These are phyloP conservation scores for Tortricodes alternella DNA, from an alignment of 2,888 invertebrate species.

Conservation along the genomic window DNA sequence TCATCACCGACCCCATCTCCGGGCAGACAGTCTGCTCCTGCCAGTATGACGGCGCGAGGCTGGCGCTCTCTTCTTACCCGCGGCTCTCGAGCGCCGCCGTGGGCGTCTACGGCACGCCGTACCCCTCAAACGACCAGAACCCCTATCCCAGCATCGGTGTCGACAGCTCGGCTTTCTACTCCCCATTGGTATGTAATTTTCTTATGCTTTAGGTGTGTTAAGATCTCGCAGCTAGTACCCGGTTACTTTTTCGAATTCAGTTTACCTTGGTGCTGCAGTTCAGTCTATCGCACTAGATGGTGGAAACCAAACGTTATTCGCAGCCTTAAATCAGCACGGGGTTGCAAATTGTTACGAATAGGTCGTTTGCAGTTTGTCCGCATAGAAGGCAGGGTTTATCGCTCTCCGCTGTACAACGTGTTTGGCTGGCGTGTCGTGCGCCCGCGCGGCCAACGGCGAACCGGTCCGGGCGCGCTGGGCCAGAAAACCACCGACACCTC, in stretches of 20 bases:
- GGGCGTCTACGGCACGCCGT: constrained; percentile 92
- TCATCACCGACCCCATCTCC: constrained; percentile 96
- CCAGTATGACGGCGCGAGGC: constrained; percentile 94
- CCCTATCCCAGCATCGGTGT: constrained; percentile 96
- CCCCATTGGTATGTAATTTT: constrained; percentile 92
- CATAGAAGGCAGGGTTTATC: constrained; percentile 72
- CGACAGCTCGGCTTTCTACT: constrained; percentile 97
- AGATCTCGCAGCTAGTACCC: too few species aligned
- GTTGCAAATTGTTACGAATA: constrained; percentile 74
- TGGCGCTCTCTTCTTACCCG: constrained; percentile 91
- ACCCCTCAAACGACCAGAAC: constrained; percentile 95
- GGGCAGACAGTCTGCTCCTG: constrained; percentile 97
- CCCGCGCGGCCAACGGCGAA: constrained; percentile 55
- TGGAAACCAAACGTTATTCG: constrained; percentile 17
- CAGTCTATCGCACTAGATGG: neutral
- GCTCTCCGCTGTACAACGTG: constrained; percentile 68
- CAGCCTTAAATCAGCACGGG: constrained; percentile 32
- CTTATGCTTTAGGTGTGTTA: too few species aligned
- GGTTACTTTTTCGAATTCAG: constrained; percentile 27
- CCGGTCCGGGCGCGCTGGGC: constrained; percentile 77
- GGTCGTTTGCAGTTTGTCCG: constrained; percentile 68
- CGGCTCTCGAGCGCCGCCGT: constrained; percentile 90
- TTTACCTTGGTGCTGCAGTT: constrained; percentile 41
- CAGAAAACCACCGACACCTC: constrained; percentile 81
- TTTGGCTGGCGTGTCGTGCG: constrained; percentile 70